These are phyloP conservation scores for Watsonalla cultraria DNA, from an alignment of 2,888 invertebrate genomes.

Conservation along the genomic window DNA sequence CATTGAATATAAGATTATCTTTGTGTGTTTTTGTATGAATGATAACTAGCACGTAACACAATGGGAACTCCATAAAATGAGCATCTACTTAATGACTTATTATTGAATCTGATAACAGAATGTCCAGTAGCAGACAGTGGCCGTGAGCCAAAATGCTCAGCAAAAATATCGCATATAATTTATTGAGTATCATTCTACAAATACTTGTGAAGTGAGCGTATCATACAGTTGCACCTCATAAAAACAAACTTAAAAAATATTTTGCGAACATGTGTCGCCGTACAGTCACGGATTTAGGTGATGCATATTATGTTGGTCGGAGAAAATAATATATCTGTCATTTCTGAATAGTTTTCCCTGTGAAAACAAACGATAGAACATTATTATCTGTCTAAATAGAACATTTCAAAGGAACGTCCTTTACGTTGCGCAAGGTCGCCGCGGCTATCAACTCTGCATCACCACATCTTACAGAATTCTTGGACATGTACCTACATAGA, in stretches of 20 bases:
- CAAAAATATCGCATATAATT: slow-evolving; percentile 75
- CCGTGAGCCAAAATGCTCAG: slow-evolving; percentile 64
- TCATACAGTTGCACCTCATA: slow-evolving; percentile 71
- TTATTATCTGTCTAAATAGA: slow-evolving; percentile 44
- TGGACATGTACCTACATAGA: not conserved
- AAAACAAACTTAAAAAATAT: slow-evolving; percentile 66
- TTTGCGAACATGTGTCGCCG: slow-evolving; percentile 47
- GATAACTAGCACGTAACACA: slow-evolving; percentile 14
- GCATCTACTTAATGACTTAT: slow-evolving; percentile 42
- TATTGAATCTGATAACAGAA: slow-evolving; percentile 51
- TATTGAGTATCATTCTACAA: slow-evolving; percentile 69
- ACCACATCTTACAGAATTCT: not conserved
- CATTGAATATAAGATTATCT: too few relatives aligned
- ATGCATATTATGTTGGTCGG: slow-evolving; percentile 47
- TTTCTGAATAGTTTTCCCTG: slow-evolving; percentile 45
- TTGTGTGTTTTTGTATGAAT: not conserved
- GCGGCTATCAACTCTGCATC: not conserved
- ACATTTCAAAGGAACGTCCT: slow-evolving; percentile 29
- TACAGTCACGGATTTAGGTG: slow-evolving; percentile 41
- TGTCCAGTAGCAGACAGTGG: slow-evolving; percentile 58
- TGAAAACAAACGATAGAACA: slow-evolving; percentile 41
- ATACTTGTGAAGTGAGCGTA: slow-evolving; percentile 56
- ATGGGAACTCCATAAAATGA: slow-evolving; percentile 19
- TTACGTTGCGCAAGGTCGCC: slow-evolving; percentile 28
- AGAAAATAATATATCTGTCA: slow-evolving; percentile 51